Evolutionary conservation across 2,797 vertebrate genomes (phyloP).

Genomic region (Manis javanica): DNA sequence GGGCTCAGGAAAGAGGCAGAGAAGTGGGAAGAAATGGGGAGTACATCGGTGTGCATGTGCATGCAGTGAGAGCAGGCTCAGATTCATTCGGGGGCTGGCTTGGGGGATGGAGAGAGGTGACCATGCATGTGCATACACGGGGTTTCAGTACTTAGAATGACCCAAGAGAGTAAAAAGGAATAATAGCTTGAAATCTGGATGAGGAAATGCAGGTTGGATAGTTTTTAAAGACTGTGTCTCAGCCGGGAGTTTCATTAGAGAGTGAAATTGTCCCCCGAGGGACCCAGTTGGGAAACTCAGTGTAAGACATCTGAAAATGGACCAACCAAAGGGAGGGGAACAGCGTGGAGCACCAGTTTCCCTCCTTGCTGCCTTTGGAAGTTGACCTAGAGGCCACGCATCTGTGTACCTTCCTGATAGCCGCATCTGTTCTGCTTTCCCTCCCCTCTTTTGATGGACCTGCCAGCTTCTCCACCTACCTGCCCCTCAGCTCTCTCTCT

Average conservation of each 20-base stretch:
- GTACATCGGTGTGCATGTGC: not conserved
- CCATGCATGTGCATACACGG: accelerated
- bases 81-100: accelerated
- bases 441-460: not conserved
- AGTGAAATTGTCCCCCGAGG: not conserved
- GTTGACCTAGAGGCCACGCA: not conserved
- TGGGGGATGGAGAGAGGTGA: accelerated
- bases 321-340: not conserved
- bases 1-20: not conserved
- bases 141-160: not conserved
- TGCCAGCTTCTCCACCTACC: not conserved
- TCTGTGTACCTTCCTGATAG: not conserved
- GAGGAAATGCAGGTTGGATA: not conserved
- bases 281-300: not conserved
- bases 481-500: not conserved
- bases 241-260: not conserved
- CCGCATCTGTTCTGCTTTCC: not conserved
- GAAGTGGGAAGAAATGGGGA: not conserved
- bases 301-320: not conserved
- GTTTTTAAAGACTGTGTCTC: not conserved
- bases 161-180: not conserved
- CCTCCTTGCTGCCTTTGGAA: not conserved
- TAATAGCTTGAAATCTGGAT: not conserved
- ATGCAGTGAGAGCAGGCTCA: accelerated
- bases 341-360: accelerated